phyloP scores from a whole-genome alignment of 2,888 invertebrate genomes.

The Caradrina clavipalpis region DNA sequence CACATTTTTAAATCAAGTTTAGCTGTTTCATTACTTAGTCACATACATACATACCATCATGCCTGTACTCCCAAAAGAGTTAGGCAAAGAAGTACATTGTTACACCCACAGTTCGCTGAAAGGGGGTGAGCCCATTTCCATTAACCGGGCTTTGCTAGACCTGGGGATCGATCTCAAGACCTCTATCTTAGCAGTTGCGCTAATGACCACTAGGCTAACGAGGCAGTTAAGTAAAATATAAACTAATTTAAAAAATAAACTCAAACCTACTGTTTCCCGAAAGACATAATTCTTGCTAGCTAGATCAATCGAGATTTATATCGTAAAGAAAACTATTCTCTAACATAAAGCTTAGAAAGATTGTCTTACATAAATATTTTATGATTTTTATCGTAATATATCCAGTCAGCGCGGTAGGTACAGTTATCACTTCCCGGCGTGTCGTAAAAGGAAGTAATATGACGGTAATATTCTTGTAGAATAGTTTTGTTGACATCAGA shows the following conservation, averaged over 20 bases:
- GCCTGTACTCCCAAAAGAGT: no score
- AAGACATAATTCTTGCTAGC: constrained; percentile 32
- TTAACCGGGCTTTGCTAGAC: no score
- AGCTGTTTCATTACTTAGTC: not conserved
- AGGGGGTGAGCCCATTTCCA: no score
- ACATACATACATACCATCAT: no score
- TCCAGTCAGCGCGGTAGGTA: constrained; percentile 10
- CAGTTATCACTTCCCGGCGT: constrained; percentile 24
- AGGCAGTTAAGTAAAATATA: not conserved
- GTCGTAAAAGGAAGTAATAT: constrained; percentile 34
- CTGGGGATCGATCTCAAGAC: no score
- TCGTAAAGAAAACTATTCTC: constrained; percentile 34
- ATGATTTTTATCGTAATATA: constrained; percentile 32
- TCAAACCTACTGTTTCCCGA: constrained; percentile 20
- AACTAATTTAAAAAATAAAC: not conserved
- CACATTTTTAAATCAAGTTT: no score
- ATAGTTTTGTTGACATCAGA: constrained; percentile 13
- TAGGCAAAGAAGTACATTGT: no score
- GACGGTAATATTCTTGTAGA: not conserved
- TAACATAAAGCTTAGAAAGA: constrained; percentile 42
- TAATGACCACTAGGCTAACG: no score
- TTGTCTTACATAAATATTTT: constrained; percentile 39
- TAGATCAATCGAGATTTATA: constrained; percentile 42
- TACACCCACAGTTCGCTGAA: no score
- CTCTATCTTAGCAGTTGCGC: no score